Percentiles rank a stretch among this genome's conserved stretches.
Conservation (phyloP, 2,113 vertebrate genomes). For the Heteronetta atricapilla region DNA sequence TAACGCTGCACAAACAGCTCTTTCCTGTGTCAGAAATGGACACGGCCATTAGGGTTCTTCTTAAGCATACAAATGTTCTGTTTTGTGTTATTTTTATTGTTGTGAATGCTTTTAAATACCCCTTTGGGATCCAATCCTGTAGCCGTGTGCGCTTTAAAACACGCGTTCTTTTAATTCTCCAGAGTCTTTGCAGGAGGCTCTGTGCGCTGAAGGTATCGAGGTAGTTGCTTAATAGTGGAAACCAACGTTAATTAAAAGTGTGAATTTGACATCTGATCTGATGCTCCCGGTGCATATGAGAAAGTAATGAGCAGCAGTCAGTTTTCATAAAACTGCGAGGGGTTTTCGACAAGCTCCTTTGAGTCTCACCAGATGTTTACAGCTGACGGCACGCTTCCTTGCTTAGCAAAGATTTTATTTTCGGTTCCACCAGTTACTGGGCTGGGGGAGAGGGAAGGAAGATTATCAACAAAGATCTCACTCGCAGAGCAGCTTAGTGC, state of each 20-base stretch:
- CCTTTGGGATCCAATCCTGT: conserved; percentile 47
- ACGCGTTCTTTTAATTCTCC: background rate
- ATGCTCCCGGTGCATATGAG: conserved; percentile 1
- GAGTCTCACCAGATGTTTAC: conserved; percentile 67
- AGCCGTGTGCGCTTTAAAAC: background rate
- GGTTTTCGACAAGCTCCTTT: conserved; percentile 16
- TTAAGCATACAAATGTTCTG: conserved; percentile 41
- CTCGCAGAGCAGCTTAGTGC: conserved; percentile 13
- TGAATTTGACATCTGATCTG: background rate
- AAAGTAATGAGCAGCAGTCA: conserved; percentile 2
- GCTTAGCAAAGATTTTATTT: background rate
- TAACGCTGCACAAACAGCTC: conserved; percentile 35
- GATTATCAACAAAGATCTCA: conserved; percentile 23
- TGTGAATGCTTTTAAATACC: conserved; percentile 39
- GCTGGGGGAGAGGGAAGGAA: background rate
- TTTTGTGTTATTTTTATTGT: conserved; percentile 63
- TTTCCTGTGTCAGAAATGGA: conserved; percentile 36
- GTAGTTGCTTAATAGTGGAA: conserved; percentile 2
- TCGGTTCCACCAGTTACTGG: background rate
- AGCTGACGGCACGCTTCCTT: conserved; percentile 20
- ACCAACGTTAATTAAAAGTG: conserved; percentile 5
- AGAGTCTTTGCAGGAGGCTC: background rate
- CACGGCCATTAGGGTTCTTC: conserved; percentile 10
- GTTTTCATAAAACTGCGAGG: conserved; percentile 22
- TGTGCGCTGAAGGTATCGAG: background rate